A percentile compares a stretch with the other conserved stretches of the same genome.
These are phyloP conservation scores for Guaruba guarouba DNA, from an alignment of 2,113 vertebrate genomes.

Conservation along the genomic window DNA sequence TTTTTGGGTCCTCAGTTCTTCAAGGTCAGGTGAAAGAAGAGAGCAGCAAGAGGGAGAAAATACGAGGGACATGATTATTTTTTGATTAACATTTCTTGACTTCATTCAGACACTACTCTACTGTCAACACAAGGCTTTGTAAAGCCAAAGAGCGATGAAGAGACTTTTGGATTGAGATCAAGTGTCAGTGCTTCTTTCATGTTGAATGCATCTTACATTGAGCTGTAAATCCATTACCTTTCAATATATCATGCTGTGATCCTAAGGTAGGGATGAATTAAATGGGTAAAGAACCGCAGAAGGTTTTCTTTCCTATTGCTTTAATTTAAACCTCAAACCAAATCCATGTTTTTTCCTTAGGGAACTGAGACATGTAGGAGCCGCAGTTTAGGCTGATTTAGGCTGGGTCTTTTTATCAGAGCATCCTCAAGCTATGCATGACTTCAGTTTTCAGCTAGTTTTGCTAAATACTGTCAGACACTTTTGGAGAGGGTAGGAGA, in stretches of 20 bases:
- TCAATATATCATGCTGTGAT: background rate
- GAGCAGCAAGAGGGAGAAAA: background rate
- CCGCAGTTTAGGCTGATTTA: background rate
- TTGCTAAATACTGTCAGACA: fast-evolving
- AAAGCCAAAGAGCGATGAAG: background rate
- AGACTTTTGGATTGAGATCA: background rate
- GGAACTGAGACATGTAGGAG: background rate
- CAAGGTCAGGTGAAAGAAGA: background rate
- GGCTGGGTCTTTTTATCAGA: background rate
- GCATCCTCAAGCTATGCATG: background rate
- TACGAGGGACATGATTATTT: fast-evolving
- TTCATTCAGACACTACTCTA: background rate
- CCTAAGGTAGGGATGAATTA: background rate
- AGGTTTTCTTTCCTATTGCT: background rate
- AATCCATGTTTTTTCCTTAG: background rate
- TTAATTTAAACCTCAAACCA: background rate
- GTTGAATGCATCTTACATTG: background rate
- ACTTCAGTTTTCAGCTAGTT: background rate
- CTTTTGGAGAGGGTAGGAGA: background rate
- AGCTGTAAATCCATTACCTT: background rate
- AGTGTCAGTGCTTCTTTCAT: background rate
- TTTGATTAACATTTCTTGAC: background rate
- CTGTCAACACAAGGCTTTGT: background rate
- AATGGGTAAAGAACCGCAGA: background rate
- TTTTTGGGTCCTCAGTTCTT: background rate